Evolutionary conservation across 2,113 vertebrate species (phyloP), one percentile per base, ranked within the genome.

Genomic region (Prolemur simus): DNA sequence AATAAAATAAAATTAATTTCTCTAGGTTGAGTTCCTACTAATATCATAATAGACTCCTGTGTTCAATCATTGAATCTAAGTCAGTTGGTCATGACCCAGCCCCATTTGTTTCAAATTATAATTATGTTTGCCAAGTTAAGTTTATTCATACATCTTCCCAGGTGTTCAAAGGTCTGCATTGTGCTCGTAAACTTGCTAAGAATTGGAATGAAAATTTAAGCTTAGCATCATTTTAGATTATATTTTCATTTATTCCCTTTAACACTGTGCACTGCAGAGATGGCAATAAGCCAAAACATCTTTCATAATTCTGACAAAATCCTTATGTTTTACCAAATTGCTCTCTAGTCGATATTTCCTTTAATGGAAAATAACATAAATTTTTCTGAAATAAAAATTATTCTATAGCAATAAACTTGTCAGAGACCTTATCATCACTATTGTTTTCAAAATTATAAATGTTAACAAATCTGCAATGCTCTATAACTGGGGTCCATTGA

Each of bases 81-180:
- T 92, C 89, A 94, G 45, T 52, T 87, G 86, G 71, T 92, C 64
- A 81, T 21, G 49, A 92, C 80, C 66, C 85, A 96, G 21, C 1
- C 73, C n/a, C 84, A 82, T 95, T 96, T 83, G 18, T 95, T 78
- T 82, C 73, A 96, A 89, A 97, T 87, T 97, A 87, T 93, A 94
- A 97, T 89, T 93, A 93, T 91, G 78, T 91, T 96, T 97, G 76
- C 88, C 84, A 90, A 86, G 86, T 95, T 96, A 94, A 90, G 47
- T 76, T 95, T 96, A 96, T 88, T 96, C 74, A 86, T 89, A 94
- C 81, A 84, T 93, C 71, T 94, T 97, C 42, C 66, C 39, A 93
- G 39, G 56, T 71, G 20, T 94, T 32, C 56, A 83, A 87, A 94
- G 76, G 69, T 94, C 69, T 89, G 32, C 54, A 93, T 68, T 54